Evolutionary conservation across 2,888 invertebrate genomes (phyloP), one percentile per base, ranked within the genome.

Genomic region (Argyresthia albistria): DNA sequence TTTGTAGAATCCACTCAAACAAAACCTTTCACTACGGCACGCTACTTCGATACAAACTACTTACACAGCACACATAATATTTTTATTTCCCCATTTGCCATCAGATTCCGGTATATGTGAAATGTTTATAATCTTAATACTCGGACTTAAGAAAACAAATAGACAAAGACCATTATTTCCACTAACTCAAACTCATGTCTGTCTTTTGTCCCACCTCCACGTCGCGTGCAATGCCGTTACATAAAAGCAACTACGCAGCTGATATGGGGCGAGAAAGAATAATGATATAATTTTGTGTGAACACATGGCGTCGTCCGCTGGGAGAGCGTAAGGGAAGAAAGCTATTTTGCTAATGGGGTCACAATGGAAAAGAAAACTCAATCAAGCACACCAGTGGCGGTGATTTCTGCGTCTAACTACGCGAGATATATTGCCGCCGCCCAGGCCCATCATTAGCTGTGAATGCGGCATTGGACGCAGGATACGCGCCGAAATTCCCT

Each of bases 361-460:
- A 79, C 80, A 81, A 81, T 82, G 80, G 80, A 74, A 81, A 80
- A 79, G 82, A 81, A 82, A 82, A 81, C 81, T 82, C 81, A 82
- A 84, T 83, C 82, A 82, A 78, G 77, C 76, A 75, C 76, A 76
- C 79, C 74, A 79, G 78, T 77, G 74, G 67, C 76, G 68, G 80
- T 79, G 82, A 86, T 86, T 84, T 81, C 80, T 82, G 80, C 74
- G 79, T 75, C 76, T 82, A 81, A 80, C 80, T 81, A 80, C 78
- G 69, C 63, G 72, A 82, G 79, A 83, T 82, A 81, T 80, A 82
- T 83, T 72, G 78, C 72, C 66, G 73, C 70, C 64, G 71, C 63
- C 67, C 51, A 64, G 71, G 69, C 68, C 72, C 80, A 73, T 81
- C 82, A 84, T 83, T 83, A 83, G 77, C 72, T 62, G 64, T 61